Evolutionary conservation across 2,113 vertebrate species (phyloP), one percentile per base, ranked within the genome.

Genomic region (Aepyceros melampus): DNA sequence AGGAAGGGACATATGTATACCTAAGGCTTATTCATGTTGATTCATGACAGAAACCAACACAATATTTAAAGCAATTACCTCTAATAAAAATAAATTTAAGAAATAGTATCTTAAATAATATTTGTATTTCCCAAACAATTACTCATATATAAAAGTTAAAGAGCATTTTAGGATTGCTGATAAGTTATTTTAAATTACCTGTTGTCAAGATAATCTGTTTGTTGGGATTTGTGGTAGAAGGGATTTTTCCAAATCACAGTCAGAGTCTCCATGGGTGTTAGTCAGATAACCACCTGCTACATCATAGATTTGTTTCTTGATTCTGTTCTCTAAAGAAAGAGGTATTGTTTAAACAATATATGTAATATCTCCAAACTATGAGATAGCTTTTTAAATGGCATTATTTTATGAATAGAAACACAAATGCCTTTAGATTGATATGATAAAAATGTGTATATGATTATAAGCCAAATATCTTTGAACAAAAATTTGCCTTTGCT

Each of bases 181-280:
- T 92, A 97, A 92, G 95, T 97, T 97, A 67, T 60, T 98, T 84
- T 94, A 87, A 78, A 84, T 88, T 71, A 7, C 25, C 15, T 58
- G 97, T 98, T 98, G 84, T 97, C 91, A 98, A 91, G 96, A 97
- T 93, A 98, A 98, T 89, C 33, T 2, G 71, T 19, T 94, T n/a
- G 67, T 96, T 97, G 45, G 91, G 86, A 97, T 98, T 84, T 91
- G 85, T 97, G 58, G 92, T 96, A 97, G 55, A 95, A 0, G 8
- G 56, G 49, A 95, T 97, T 90, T 95, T 98, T 98, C 78, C 87
- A 97, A 98, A 97, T 97, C 64, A 97, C 87, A 95, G 94, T 79
- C 95, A 84, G 45, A 93, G 27, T 94, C 95, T 92, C 74, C 47
- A 91, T 25, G 93, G 43, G 64, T 97, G 89, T 85, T 97, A 98